Base-by-base conservation (phyloP, 2,888 invertebrate genomes). In the Ectemnius continuus region DNA sequence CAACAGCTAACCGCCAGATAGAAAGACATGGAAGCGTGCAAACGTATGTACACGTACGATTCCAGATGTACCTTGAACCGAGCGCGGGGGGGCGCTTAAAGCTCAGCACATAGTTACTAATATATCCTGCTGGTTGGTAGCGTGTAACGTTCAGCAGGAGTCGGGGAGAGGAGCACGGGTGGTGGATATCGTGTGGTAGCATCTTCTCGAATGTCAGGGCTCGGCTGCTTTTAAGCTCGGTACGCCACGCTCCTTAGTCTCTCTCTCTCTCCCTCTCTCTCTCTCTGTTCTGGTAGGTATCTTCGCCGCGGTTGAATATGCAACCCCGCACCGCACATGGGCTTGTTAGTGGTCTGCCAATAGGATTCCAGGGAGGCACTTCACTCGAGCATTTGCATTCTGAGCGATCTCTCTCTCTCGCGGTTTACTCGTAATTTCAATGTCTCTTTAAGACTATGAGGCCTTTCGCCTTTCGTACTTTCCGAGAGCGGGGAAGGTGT, bases 341-440 rank as follows among this genome's bases (percentile, higher is more conserved):
- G 80, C 89, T 89, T 87, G 88, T 88, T 89, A 89, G 88, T 80
- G 85, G 83, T 67, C 86, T 86, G 87, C 87, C 89, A 87, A 88
- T 88, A 84, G 82, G 76, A 57, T 79, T 48, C 58, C 73, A 70
- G 75, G 69, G 52, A 58, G 59, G 28, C 61, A 48, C 61, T 52
- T 52, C 16, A 58, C 68, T 75, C 46, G 78, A 74, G 82, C 84
- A 88, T 88, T 89, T 88, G 84, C 87, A 86, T 87, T 75, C 75
- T 82, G 74, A 79, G 80, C 81, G 20, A 14, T 47, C 61, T 36
- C 23, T 61, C 45, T 46, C 14, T 3, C 20, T 61, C 11, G 18
- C 18, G 63, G 63, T 14, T n/a, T 26, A 13, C 20, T 20, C 63
- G n/a, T 47, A 48, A n/a, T 26, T n/a, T 59, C 59, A 20, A 11